A percentile compares a stretch with the other conserved stretches of the same genome.
Conservation (phyloP, 92 coral and sea anemone genomes). For the Pocillopora meandrina region DNA sequence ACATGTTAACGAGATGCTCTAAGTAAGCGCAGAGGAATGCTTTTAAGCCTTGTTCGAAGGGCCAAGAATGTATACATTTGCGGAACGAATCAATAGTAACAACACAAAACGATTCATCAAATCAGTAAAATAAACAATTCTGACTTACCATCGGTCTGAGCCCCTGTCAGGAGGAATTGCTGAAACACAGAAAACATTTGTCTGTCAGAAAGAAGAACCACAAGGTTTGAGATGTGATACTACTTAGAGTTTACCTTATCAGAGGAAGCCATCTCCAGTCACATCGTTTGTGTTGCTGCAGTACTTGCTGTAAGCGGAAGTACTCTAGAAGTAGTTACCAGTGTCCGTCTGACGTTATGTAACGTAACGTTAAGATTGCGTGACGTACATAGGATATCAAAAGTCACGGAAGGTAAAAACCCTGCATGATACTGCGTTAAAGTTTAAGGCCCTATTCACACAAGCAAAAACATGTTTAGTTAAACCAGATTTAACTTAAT, state of each 20-base stretch:
- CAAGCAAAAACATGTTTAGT: too few species aligned
- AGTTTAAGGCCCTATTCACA: too few species aligned
- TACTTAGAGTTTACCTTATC: slow-evolving; percentile 26
- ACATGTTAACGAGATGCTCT: not conserved
- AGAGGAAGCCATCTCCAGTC: slow-evolving; percentile 37
- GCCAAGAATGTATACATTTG: not conserved
- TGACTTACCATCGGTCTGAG: slow-evolving; percentile 91
- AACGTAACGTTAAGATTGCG: not conserved
- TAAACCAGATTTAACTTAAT: too few species aligned
- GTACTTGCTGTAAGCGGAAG: slow-evolving; percentile 24
- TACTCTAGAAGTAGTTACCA: not conserved
- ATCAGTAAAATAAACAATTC: slow-evolving; percentile 32
- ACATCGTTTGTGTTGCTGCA: slow-evolving; percentile 15
- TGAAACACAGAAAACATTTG: slow-evolving; percentile 58
- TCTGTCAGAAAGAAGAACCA: slow-evolving; percentile 31
- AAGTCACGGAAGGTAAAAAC: too few species aligned
- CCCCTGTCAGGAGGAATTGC: slow-evolving; percentile 91
- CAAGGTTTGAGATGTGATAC: slow-evolving; percentile 10
- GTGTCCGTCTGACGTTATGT: not conserved
- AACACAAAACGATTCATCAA: slow-evolving; percentile 10
- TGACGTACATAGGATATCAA: not conserved
- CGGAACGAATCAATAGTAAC: not conserved
- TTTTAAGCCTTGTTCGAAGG: not conserved
- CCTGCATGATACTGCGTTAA: too few species aligned
- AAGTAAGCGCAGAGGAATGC: slow-evolving; percentile 26